A percentile compares a stretch with the other conserved stretches of the same genome.
Evolutionary conservation across 2,797 vertebrate genomes (phyloP).

Genomic region (Emydoidea blandingii): DNA sequence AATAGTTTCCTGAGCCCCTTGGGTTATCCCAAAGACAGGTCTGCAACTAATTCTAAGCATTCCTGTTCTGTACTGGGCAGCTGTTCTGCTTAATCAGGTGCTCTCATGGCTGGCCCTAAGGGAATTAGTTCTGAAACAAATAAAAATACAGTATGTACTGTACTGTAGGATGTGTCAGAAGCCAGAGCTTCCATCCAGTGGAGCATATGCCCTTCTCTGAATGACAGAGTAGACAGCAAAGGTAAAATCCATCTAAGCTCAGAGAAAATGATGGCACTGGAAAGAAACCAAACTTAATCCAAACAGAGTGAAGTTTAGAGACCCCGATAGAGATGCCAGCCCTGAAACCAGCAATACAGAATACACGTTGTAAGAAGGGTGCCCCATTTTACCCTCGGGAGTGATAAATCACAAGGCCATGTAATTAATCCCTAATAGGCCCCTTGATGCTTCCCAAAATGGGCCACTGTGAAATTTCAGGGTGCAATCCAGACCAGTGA

Average conservation of each 20-base stretch:
- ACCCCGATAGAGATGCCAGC: no score
- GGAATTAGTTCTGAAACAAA: not conserved
- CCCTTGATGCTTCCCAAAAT: no score
- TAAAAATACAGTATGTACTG: not conserved
- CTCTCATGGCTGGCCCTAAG: not conserved
- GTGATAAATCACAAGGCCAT: no score
- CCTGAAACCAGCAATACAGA: no score
- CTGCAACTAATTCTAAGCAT: not conserved
- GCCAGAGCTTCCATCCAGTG: not conserved
- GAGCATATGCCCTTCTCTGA: not conserved
- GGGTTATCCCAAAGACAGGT: not conserved
- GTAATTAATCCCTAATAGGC: no score
- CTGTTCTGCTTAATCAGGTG: not conserved
- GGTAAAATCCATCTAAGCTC: not conserved
- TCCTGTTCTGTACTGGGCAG: not conserved
- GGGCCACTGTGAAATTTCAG: no score
- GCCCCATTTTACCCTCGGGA: no score
- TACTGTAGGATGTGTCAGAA: not conserved
- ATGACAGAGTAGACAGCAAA: not conserved
- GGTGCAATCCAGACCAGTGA: no score
- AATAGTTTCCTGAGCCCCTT: not conserved
- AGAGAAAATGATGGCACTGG: conserved; percentile 4
- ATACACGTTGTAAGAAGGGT: no score
- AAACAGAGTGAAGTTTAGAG: not conserved
- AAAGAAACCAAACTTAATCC: not conserved